phyloP scores from a whole-genome alignment of 2,797 vertebrate species.

The Myripristis murdjan region DNA sequence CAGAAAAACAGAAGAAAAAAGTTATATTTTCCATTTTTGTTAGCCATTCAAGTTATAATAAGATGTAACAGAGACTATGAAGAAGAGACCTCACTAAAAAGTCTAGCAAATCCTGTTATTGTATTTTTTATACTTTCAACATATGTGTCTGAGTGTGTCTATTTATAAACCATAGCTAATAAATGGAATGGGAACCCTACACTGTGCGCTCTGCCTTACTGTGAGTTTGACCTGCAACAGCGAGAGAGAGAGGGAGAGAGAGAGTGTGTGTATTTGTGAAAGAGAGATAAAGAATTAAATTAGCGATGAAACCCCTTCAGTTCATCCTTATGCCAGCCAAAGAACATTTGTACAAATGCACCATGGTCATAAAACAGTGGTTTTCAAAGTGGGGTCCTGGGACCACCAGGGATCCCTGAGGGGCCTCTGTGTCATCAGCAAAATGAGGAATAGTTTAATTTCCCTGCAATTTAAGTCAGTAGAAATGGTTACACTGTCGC shows the following conservation, averaged over 20 bases:
- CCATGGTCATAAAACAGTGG: too few species aligned
- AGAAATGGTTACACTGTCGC: too few species aligned
- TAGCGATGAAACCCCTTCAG: too few species aligned
- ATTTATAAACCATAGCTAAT: slow-evolving; percentile 86
- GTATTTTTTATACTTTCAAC: slow-evolving; percentile 84
- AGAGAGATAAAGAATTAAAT: background rate
- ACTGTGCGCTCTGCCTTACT: slow-evolving; percentile 16
- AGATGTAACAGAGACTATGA: slow-evolving; percentile 62
- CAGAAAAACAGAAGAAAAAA: slow-evolving; percentile 53
- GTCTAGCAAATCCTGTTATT: slow-evolving; percentile 76
- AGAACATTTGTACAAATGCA: too few species aligned
- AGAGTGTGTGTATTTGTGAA: background rate
- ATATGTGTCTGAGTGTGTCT: slow-evolving; percentile 82
- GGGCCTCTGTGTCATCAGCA: too few species aligned
- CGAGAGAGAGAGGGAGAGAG: background rate
- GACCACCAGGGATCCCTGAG: too few species aligned
- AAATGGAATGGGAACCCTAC: slow-evolving; percentile 80
- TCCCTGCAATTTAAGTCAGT: too few species aligned
- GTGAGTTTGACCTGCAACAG: background rate
- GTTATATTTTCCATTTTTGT: slow-evolving; percentile 73
- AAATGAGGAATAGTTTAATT: too few species aligned
- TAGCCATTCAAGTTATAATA: slow-evolving; percentile 68
- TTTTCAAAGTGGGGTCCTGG: too few species aligned
- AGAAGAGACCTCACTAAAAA: slow-evolving; percentile 79
- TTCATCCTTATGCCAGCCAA: too few species aligned